A percentile compares a stretch with the other conserved stretches of the same genome.
phyloP scores from a whole-genome alignment of 2,888 invertebrate genomes.

The Sarcophaga carnaria region DNA sequence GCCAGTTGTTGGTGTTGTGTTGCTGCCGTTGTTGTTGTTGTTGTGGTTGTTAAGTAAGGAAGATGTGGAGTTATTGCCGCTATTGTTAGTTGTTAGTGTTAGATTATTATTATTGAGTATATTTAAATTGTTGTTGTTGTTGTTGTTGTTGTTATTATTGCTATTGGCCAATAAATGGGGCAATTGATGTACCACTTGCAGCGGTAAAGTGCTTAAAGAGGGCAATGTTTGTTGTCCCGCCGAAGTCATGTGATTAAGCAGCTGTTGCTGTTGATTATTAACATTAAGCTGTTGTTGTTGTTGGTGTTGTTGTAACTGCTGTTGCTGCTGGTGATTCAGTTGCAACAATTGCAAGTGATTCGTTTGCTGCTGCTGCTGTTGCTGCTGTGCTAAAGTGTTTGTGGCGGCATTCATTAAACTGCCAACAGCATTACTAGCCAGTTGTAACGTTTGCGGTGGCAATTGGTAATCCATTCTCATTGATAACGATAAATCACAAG shows the following conservation, averaged over 20 bases:
- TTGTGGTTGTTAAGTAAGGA: slow-evolving; percentile 47
- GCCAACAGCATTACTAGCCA: slow-evolving; percentile 71
- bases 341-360: slow-evolving; percentile 73
- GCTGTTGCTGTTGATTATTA: slow-evolving; percentile 76
- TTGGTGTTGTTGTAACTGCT: slow-evolving; percentile 75
- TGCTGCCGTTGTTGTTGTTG: slow-evolving; percentile 63
- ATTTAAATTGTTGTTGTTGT: slow-evolving; percentile 45
- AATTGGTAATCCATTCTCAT: slow-evolving; percentile 82
- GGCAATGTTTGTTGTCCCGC: slow-evolving; percentile 75
- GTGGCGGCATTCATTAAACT: slow-evolving; percentile 72
- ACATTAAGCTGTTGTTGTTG: slow-evolving; percentile 76
- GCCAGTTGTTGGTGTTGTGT: neutral
- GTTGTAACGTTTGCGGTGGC: slow-evolving; percentile 80
- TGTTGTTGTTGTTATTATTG: slow-evolving; percentile 29
- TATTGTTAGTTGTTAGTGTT: slow-evolving; percentile 49
- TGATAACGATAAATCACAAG: slow-evolving; percentile 53
- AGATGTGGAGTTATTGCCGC: slow-evolving; percentile 52
- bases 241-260: slow-evolving; percentile 77
- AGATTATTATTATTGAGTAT: slow-evolving; percentile 69
- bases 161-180: slow-evolving; percentile 78
- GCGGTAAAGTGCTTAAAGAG: slow-evolving; percentile 78
- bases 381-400: slow-evolving; percentile 74
- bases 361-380: slow-evolving; percentile 76
- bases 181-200: slow-evolving; percentile 81
- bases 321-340: slow-evolving; percentile 71